These are phyloP conservation scores for Haliclona indistincta DNA, from an alignment of 37 sponge, comb jelly and placozoan species.

Conservation along the genomic window DNA sequence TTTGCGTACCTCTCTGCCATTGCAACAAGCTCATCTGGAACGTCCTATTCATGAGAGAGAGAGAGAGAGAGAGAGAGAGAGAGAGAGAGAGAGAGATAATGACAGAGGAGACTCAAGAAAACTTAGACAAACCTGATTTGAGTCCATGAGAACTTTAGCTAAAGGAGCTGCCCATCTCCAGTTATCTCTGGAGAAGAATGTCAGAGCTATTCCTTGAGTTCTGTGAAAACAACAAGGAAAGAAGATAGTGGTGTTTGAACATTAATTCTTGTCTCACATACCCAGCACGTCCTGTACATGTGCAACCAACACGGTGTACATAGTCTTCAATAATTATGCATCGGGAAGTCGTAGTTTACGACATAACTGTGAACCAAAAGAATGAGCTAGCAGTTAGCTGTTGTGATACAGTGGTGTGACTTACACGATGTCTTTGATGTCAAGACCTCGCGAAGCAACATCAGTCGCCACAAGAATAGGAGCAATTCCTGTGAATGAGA, in stretches of 20 bases:
- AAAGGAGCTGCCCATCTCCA: conserved; percentile 87
- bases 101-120: no score
- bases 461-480: conserved; percentile 93
- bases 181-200: conserved; percentile 89
- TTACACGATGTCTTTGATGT: conserved; percentile 90
- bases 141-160: conserved; percentile 75
- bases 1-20: conserved; percentile 89
- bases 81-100: no score
- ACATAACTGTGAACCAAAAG: conserved; percentile 87
- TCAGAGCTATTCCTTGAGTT: conserved; percentile 77
- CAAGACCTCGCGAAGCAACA: conserved; percentile 96
- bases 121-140: conserved; percentile 91
- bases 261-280: no score
- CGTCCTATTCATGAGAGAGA: no score
- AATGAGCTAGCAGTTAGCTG: no score
- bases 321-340: conserved; percentile 97
- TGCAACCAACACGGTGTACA: conserved; percentile 93
- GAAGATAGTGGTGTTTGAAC: no score
- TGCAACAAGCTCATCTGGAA: conserved; percentile 83
- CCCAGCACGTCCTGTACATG: conserved; percentile 99
- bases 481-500: conserved; percentile 52
- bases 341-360: conserved; percentile 93
- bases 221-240: no score
- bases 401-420: no score
- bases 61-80: no score